Conservation (phyloP, 2,797 vertebrate species). For the Gymnodraco acuticeps region DNA sequence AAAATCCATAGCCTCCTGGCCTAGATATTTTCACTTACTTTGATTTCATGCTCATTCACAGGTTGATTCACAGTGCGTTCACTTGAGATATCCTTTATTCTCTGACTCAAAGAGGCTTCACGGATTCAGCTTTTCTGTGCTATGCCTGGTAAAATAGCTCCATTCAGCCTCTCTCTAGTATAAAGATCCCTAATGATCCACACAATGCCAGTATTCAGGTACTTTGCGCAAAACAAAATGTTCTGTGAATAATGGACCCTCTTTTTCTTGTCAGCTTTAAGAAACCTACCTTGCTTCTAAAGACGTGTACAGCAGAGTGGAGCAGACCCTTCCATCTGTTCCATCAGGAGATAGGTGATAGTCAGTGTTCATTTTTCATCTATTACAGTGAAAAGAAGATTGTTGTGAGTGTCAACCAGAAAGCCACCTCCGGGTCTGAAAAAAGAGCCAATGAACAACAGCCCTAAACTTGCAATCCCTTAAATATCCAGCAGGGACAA, state of each 20-base stretch:
- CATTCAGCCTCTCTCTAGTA: conserved; percentile 46
- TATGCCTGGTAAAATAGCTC: conserved; percentile 45
- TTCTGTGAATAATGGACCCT: conserved; percentile 36
- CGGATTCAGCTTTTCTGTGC: conserved; percentile 44
- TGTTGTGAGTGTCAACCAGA: neutral
- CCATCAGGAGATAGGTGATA: neutral
- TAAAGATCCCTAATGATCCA: conserved; percentile 56
- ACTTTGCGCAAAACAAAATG: conserved; percentile 45
- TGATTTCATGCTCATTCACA: conserved; percentile 39
- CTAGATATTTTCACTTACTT: conserved; percentile 43
- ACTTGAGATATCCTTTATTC: conserved; percentile 54
- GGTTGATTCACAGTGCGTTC: conserved; percentile 18
- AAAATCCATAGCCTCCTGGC: conserved; percentile 23
- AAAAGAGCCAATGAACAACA: too few relatives aligned
- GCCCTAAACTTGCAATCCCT: too few relatives aligned
- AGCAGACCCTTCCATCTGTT: neutral
- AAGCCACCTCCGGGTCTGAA: too few relatives aligned
- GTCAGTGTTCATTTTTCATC: conserved; percentile 22
- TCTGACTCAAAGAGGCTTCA: conserved; percentile 45
- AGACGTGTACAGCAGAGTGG: conserved; percentile 3
- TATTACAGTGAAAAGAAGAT: conserved; percentile 9
- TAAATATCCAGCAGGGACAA: too few relatives aligned
- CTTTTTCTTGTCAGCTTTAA: conserved; percentile 38
- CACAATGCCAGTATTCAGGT: conserved; percentile 46
- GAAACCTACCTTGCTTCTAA: conserved; percentile 34